Base-by-base conservation (phyloP, 37 sponge, comb jelly and placozoan species). In the Aplysina aerophoba region DNA sequence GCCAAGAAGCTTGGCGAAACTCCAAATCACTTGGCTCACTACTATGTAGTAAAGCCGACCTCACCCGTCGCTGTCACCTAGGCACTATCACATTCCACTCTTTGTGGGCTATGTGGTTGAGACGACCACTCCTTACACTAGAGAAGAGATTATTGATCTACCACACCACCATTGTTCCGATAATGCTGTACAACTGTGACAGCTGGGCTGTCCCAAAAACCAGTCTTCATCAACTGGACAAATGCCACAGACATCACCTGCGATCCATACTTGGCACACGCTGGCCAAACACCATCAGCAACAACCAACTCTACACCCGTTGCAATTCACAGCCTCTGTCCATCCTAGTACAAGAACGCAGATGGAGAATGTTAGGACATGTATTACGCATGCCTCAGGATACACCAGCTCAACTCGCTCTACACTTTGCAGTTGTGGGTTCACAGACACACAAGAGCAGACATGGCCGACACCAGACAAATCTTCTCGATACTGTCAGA, bases 141-240 rank as follows among this genome's bases (percentile, higher is more conserved):
- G 74, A 73, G 35, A 73, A 31, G 39, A 73, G 74, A 73, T 73
- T 73, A 73, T 73, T 34, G 30, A 73, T 73, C 13, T 73, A 73
- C 74, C 74, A 73, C 30, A 31, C 74, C 13, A 31, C 37, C 39
- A 31, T 73, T 24, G 58, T 80, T 80, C 59, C 81, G 20, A 57
- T 80, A 12, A 41, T 80, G 58, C 81, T 80, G 58, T 80, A 80
- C 81, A 80, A 80, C 81, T 54, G 81, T 57, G 59, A 80, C 81
- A 80, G 81, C 58, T 80, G 58, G 81, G 81, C 58, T 80, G 58
- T 24, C 58, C 81, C 81, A 25, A 80, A 54, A 80, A 80, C 58
- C 31, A 58, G 24, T 37, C 59, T 80, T 33, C 59, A 80, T 15
- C 59, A 80, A n/a, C 81, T 80, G 59, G 81, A 80, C 59, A 57